Evolutionary conservation across 2,888 invertebrate genomes (phyloP).

Genomic region (Adelognathus sp.): DNA sequence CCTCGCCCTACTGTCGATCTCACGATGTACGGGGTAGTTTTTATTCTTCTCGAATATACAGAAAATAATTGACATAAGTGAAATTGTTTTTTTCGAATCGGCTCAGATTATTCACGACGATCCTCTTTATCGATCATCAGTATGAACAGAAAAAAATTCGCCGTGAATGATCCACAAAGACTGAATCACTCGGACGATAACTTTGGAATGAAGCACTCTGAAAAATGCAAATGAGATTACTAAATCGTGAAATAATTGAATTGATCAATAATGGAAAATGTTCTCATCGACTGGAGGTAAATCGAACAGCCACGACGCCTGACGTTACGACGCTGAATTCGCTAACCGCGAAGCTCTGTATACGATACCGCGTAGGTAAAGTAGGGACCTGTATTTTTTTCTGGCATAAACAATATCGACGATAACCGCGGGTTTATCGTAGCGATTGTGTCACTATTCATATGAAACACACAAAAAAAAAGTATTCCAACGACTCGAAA

Average conservation of each 20-base stretch:
- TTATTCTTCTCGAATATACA: neutral
- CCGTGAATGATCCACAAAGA: conserved; percentile 45
- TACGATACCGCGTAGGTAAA: conserved; percentile 81
- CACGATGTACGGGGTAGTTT: conserved; percentile 60
- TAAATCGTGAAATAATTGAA: neutral
- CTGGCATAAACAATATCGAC: conserved; percentile 68
- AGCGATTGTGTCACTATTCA: conserved; percentile 75
- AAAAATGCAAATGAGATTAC: neutral
- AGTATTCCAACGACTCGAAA: neutral
- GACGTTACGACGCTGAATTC: conserved; percentile 77
- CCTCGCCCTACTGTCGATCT: conserved; percentile 71
- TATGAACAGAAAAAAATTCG: conserved; percentile 34
- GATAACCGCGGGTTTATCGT: conserved; percentile 69
- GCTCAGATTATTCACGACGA: conserved; percentile 15
- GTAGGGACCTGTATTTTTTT: conserved; percentile 80
- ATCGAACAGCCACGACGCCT: conserved; percentile 75
- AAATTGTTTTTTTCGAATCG: conserved; percentile 2
- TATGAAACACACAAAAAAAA: conserved; percentile 44
- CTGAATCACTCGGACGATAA: conserved; percentile 34
- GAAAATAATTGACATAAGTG: conserved; percentile 38
- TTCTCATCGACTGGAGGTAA: conserved; percentile 75
- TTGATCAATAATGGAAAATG: conserved; percentile 26
- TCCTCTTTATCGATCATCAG: conserved; percentile 49
- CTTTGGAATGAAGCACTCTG: conserved; percentile 6
- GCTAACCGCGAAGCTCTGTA: conserved; percentile 77